Evolutionary conservation across 2,113 vertebrate species (phyloP).

Genomic region (Tupaia tana): DNA sequence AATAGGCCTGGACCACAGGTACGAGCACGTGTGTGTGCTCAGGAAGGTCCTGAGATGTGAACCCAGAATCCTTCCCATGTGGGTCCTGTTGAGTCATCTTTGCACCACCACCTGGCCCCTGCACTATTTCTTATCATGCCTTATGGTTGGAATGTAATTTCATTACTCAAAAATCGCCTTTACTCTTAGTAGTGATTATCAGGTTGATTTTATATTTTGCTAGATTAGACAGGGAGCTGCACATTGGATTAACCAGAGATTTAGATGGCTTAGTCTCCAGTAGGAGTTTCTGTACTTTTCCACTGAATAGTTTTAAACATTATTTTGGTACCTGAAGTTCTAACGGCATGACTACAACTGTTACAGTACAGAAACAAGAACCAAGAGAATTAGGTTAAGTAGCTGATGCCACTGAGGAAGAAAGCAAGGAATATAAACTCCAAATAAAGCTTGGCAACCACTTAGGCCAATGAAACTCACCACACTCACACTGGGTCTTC

Average conservation of each 20-base stretch:
- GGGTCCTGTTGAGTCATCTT: no score
- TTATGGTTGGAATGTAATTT: neutral
- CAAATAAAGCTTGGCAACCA: neutral
- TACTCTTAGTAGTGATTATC: neutral
- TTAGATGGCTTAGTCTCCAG: neutral
- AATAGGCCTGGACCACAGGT: no score
- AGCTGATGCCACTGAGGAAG: neutral
- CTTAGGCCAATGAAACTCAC: neutral
- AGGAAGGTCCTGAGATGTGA: no score
- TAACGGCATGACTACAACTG: neutral
- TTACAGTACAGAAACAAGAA: neutral
- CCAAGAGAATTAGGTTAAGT: conserved; percentile 14
- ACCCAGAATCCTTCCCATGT: no score
- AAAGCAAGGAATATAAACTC: neutral
- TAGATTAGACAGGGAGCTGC: conserved; percentile 15
- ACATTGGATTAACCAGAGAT: neutral
- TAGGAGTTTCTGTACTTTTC: conserved; percentile 39
- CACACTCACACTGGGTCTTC: neutral
- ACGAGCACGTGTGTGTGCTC: no score
- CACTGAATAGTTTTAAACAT: neutral
- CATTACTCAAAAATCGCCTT: neutral
- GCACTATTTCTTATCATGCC: neutral
- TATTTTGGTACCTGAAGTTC: neutral
- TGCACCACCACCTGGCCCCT: no score
- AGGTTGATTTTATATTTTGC: neutral